These are phyloP conservation scores for Bradypodion ventrale DNA, from an alignment of 2,797 vertebrate genomes.

Conservation along the genomic window DNA sequence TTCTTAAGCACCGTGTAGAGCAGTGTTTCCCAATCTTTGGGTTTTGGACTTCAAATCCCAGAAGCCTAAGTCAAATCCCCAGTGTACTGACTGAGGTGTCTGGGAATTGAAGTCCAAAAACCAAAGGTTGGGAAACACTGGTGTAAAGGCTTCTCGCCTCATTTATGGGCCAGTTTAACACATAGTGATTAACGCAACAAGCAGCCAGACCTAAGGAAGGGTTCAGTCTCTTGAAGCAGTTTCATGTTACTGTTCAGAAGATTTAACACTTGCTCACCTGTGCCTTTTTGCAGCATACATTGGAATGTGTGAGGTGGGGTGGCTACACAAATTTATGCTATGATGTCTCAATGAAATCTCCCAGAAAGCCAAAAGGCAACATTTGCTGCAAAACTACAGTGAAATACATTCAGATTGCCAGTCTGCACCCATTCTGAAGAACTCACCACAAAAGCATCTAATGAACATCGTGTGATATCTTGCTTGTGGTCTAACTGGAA, in stretches of 20 bases:
- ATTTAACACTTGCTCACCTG: not conserved
- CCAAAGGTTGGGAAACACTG: no score
- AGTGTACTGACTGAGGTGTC: no score
- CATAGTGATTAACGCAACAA: constrained; percentile 28
- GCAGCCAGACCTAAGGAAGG: constrained; percentile 45
- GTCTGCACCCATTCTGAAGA: not conserved
- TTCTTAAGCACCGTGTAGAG: constrained; percentile 38
- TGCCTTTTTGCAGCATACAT: not conserved
- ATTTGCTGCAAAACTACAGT: not conserved
- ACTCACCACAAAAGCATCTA: not conserved
- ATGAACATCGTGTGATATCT: not conserved
- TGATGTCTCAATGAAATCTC: not conserved
- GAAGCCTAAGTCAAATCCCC: no score
- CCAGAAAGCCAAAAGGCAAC: not conserved
- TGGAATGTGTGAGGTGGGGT: not conserved
- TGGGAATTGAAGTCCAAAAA: no score
- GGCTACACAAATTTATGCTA: not conserved
- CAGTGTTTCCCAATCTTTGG: no score
- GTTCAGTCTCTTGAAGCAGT: not conserved
- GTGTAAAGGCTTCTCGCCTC: constrained; percentile 49
- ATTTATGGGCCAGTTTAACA: constrained; percentile 33
- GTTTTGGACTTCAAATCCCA: no score
- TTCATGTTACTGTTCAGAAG: not conserved
- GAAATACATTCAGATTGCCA: not conserved
- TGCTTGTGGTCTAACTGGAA: not conserved